A percentile compares a stretch with the other conserved stretches of the same genome.
Conservation (phyloP, 2,113 vertebrate genomes). For the Clinocottus analis region DNA sequence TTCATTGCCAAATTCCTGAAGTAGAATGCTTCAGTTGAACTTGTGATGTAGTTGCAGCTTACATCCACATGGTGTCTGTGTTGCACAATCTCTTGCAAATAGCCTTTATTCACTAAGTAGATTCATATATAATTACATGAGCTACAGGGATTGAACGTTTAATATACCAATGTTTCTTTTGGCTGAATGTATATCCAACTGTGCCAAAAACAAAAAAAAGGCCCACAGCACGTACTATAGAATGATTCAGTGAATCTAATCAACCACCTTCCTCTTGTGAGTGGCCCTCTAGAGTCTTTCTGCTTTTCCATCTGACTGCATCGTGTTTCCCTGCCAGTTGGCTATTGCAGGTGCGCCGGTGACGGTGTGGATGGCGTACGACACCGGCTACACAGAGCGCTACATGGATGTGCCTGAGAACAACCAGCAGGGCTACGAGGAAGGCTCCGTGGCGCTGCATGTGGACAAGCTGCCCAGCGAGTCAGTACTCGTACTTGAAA, state of each 20-base stretch:
- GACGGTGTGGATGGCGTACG: slow-evolving; percentile 98
- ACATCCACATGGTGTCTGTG: slow-evolving; percentile 66
- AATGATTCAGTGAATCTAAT: not conserved
- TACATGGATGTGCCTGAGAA: slow-evolving; percentile 98
- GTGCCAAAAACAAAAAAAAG: not conserved
- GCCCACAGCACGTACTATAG: not conserved
- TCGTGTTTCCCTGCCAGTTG: slow-evolving; percentile 80
- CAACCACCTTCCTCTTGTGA: not conserved
- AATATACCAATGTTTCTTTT: not conserved
- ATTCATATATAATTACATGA: not conserved
- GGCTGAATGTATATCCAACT: not conserved
- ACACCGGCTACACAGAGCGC: slow-evolving; percentile 96
- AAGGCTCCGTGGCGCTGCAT: slow-evolving; percentile 94
- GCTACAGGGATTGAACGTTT: not conserved
- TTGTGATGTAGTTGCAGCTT: slow-evolving; percentile 43
- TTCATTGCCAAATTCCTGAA: not conserved
- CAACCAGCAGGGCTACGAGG: slow-evolving; percentile 97
- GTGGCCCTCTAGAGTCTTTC: not conserved
- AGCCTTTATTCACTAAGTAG: not conserved
- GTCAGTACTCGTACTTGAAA: slow-evolving; percentile 81
- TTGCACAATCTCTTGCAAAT: slow-evolving; percentile 29
- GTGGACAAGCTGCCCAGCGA: slow-evolving; percentile 97
- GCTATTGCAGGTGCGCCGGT: slow-evolving; percentile 96
- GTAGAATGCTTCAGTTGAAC: not conserved
- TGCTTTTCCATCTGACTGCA: not conserved